A percentile compares a stretch with the other conserved stretches of the same genome.
These are phyloP conservation scores for Phodopus roborovskii DNA, from an alignment of 2,113 vertebrate species.

Conservation along the genomic window DNA sequence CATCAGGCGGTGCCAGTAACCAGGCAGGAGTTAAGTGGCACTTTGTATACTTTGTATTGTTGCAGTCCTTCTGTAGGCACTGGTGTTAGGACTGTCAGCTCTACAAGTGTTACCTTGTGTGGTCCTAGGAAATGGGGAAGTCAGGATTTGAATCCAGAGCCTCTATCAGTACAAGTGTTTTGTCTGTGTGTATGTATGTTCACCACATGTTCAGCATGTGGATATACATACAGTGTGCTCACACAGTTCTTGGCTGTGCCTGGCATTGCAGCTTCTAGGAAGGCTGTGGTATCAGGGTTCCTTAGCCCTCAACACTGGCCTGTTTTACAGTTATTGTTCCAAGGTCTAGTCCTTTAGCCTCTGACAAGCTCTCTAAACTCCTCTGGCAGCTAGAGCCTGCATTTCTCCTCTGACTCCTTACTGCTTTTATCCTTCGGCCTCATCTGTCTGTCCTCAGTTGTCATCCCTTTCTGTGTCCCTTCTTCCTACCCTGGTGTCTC, in stretches of 20 bases:
- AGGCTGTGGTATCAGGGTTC: background rate
- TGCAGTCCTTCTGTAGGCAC: background rate
- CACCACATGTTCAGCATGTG: background rate
- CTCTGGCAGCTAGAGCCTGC: background rate
- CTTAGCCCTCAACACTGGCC: background rate
- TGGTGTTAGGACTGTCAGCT: background rate
- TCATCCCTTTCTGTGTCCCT: background rate
- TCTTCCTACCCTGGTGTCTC: background rate
- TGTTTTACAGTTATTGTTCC: background rate
- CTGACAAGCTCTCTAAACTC: background rate
- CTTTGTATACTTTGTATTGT: background rate
- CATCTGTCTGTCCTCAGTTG: background rate
- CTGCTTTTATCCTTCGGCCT: background rate
- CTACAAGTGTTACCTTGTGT: background rate
- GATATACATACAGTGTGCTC: background rate
- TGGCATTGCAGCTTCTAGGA: background rate
- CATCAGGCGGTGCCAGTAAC: background rate
- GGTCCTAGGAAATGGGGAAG: background rate
- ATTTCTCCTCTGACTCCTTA: background rate
- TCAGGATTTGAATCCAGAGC: background rate
- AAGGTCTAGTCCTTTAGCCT: background rate
- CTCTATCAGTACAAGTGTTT: background rate
- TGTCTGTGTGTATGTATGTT: background rate
- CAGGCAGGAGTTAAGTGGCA: background rate
- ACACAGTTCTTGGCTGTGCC: background rate